Base-by-base conservation (phyloP, 2,797 vertebrate species). In the Alfaro cultratus region DNA sequence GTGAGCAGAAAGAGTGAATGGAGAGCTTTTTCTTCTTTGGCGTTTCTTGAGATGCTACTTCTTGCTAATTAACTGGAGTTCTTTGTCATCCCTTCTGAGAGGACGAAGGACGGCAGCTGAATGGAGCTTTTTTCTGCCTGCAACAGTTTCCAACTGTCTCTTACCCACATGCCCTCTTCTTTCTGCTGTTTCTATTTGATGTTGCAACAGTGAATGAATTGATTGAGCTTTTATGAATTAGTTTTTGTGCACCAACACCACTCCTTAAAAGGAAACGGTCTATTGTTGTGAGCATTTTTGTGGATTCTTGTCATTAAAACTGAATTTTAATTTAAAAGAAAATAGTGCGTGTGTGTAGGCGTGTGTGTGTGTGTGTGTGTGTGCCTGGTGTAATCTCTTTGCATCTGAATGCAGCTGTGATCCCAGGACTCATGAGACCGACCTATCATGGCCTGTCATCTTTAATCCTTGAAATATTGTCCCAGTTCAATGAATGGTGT, bases 381-480 rank as follows among this genome's bases (percentile, higher is more conserved):
- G 49, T 70, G 41, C 26, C 8, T 71, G 68, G 18, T 81, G 9
- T 71, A 60, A 84, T 79, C 80, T 91, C 57, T 97, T 97, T 96
- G 96, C 96, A 97, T 97, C 96, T 97, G 96, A 96, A 97, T 97
- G 94, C 93, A 95, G 67, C 95, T 93, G 82, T 89, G 90, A 96
- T 96, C 95, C 89, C 79, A 80, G 85, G 81, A 82, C 86, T 87
- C 85, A 74, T 74, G 84, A 91, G 85, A 88, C 39, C 64, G 10
- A 79, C 84, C 90, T 85, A 88, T 90, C 88, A 76, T 75, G 68
- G 83, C 76, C 86, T 86, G 91, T 92, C 88, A 89, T 93, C 87
- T 87, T 83, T 94, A 94, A 93, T 94, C 95, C 91, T 74, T 86
- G 77, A 93, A 94, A 94, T 93, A 93, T 91, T 91, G 89, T 85